Evolutionary conservation across 2,888 invertebrate species (phyloP).

Genomic region (Digitonthophagus gazella): DNA sequence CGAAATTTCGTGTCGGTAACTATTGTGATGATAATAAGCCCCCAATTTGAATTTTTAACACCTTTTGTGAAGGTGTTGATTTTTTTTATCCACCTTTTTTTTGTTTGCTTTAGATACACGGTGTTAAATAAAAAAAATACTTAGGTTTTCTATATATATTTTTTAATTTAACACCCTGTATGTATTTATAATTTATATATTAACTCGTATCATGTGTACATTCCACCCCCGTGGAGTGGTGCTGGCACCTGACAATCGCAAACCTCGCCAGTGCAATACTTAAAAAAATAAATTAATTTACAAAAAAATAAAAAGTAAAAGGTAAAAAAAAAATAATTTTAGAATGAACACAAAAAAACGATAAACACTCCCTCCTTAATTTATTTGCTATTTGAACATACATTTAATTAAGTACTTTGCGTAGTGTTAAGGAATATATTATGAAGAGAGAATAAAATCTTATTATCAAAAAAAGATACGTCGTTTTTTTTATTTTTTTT

Average conservation of each 20-base stretch:
- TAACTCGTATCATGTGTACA: constrained; percentile 45
- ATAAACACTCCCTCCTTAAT: constrained; percentile 40
- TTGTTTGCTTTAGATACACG: constrained; percentile 36
- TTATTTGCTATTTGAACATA: constrained; percentile 37
- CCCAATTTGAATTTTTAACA: too few species aligned
- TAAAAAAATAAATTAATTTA: constrained; percentile 35
- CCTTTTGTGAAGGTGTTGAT: too few species aligned
- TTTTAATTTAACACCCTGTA: too few species aligned
- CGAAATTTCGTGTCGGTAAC: constrained; percentile 50
- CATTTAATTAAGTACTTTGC: constrained; percentile 36
- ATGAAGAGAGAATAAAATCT: constrained; percentile 37
- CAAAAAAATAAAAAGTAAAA: constrained; percentile 26
- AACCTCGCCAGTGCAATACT: constrained; percentile 51
- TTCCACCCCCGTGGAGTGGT: constrained; percentile 47
- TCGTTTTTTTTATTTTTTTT: constrained; percentile 33
- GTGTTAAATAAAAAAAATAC: too few species aligned
- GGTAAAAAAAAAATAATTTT: constrained; percentile 20
- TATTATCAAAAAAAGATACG: constrained; percentile 36
- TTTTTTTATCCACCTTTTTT: too few species aligned
- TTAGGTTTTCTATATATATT: too few species aligned
- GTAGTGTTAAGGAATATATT: constrained; percentile 37
- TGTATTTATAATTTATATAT: constrained; percentile 52
- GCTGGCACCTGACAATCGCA: constrained; percentile 49
- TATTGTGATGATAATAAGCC: constrained; percentile 48
- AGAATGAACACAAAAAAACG: constrained; percentile 18